phyloP scores from a whole-genome alignment of 2,113 vertebrate species.

The Psettodes erumei region DNA sequence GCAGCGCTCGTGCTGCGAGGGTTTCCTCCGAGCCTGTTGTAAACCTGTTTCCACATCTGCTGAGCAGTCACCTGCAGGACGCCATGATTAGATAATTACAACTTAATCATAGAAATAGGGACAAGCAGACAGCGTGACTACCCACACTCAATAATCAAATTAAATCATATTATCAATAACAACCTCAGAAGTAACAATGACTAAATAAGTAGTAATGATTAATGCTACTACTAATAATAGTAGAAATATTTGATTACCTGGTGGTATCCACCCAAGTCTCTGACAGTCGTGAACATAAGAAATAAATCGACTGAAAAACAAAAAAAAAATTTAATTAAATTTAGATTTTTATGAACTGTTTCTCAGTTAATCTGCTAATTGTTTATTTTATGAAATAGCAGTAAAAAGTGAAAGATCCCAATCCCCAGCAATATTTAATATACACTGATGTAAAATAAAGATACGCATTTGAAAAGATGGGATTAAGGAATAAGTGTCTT shows the following conservation, averaged over 20 bases:
- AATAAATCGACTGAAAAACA: conserved; percentile 80
- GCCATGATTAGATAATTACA: too few species aligned
- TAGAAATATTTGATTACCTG: conserved; percentile 70
- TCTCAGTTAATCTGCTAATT: too few species aligned
- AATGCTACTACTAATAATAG: too few species aligned
- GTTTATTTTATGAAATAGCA: not conserved
- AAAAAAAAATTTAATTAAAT: not conserved
- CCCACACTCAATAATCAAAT: too few species aligned
- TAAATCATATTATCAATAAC: too few species aligned
- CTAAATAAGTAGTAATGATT: not conserved
- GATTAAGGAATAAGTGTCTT: not conserved
- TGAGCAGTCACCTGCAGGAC: conserved; percentile 80
- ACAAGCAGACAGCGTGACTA: not conserved
- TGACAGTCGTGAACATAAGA: conserved; percentile 82
- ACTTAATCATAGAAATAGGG: not conserved
- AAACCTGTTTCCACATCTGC: conserved; percentile 86
- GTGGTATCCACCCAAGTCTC: conserved; percentile 80
- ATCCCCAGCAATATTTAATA: not conserved
- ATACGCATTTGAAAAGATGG: not conserved
- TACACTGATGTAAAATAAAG: not conserved
- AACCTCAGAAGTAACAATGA: not conserved
- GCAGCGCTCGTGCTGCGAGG: conserved; percentile 86
- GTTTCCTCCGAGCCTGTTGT: conserved; percentile 84
- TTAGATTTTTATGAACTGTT: too few species aligned
- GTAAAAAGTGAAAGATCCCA: not conserved